phyloP scores from a whole-genome alignment of 2,888 invertebrate genomes.

The Herminia tarsipennalis region DNA sequence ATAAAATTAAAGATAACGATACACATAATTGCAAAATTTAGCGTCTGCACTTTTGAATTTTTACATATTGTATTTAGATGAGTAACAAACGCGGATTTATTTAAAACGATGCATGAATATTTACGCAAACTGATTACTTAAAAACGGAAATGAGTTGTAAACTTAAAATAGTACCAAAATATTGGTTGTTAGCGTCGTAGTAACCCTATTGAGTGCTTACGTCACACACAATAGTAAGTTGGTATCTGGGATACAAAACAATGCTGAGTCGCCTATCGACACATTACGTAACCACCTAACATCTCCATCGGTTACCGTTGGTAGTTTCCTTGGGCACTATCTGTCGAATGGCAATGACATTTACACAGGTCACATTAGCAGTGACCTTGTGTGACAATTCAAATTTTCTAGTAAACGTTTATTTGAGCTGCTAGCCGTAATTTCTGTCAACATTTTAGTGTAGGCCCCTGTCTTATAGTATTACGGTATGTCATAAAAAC shows the following conservation, averaged over 20 bases:
- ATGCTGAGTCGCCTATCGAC: slow-evolving; percentile 66
- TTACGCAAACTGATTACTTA: not conserved
- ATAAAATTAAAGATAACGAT: slow-evolving; percentile 6
- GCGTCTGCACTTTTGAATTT: not conserved
- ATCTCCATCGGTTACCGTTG: slow-evolving; percentile 54
- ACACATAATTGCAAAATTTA: slow-evolving; percentile 2
- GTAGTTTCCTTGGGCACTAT: slow-evolving; percentile 39
- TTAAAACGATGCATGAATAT: slow-evolving; percentile 3
- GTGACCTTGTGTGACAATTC: slow-evolving; percentile 44
- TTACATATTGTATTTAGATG: slow-evolving; percentile 7
- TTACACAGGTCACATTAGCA: slow-evolving; percentile 38
- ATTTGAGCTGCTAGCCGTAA: slow-evolving; percentile 18
- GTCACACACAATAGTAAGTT: slow-evolving; percentile 48
- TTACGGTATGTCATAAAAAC: no score
- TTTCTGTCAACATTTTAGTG: slow-evolving; percentile 18
- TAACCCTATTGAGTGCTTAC: slow-evolving; percentile 35
- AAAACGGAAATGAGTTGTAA: not conserved
- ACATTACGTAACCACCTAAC: slow-evolving; percentile 71
- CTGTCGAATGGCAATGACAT: slow-evolving; percentile 52
- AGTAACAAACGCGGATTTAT: slow-evolving; percentile 1
- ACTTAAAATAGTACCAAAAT: not conserved
- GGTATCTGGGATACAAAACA: slow-evolving; percentile 66
- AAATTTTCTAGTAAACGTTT: slow-evolving; percentile 39
- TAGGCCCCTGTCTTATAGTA: no score
- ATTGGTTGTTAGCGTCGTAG: not conserved